Evolutionary conservation across 1,140 invertebrate species (phyloP).

Genomic region (Papilio glaucus): DNA sequence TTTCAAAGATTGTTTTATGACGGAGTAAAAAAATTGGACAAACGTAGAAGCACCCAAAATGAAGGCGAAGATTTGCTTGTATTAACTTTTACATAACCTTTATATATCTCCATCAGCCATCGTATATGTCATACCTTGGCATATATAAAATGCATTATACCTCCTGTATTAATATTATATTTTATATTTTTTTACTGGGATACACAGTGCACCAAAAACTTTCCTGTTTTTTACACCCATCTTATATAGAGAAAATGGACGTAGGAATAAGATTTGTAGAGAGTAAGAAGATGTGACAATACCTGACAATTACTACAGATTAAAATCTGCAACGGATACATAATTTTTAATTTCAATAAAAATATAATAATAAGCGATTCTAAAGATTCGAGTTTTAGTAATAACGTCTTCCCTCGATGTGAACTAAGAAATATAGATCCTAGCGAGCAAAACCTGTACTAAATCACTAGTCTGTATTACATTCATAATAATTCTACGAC

Average conservation of each 20-base stretch:
- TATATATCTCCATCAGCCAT: no score
- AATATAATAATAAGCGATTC: slow-evolving; percentile 55
- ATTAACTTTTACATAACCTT: no score
- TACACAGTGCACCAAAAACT: no score
- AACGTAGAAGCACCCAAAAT: no score
- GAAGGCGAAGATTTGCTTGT: no score
- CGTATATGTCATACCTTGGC: no score
- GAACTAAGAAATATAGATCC: slow-evolving; percentile 81
- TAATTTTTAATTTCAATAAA: slow-evolving; percentile 20
- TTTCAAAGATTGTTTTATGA: no score
- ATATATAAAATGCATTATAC: no score
- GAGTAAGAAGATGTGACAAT: background rate
- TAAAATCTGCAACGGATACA: background rate
- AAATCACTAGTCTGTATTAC: slow-evolving; percentile 79
- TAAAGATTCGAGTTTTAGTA: slow-evolving; percentile 74
- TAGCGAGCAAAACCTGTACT: slow-evolving; percentile 79
- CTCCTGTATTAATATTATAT: no score
- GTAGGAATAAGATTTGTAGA: background rate
- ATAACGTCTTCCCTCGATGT: slow-evolving; percentile 80
- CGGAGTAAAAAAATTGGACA: no score
- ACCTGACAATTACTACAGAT: background rate
- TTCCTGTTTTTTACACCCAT: background rate
- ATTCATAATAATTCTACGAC: slow-evolving; percentile 64
- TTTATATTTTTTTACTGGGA: no score
- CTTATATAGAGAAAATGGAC: background rate